Percentiles rank a stretch among this genome's conserved stretches.
Evolutionary conservation across 2,113 vertebrate species (phyloP).

Genomic region (Zosterops lateralis): DNA sequence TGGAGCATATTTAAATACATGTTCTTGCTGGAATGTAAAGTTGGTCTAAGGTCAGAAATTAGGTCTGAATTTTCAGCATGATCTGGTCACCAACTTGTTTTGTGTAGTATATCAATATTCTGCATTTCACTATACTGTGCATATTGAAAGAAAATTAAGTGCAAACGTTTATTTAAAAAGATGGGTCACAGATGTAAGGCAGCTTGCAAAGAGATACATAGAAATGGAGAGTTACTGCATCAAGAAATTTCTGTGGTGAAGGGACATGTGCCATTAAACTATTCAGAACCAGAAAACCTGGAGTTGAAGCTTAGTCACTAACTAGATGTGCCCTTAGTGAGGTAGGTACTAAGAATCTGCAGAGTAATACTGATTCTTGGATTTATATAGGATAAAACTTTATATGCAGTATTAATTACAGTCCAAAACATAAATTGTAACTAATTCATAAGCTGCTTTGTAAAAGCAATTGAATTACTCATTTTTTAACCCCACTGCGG

Average conservation of each 20-base stretch:
- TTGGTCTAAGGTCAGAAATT: neutral
- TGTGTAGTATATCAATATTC: neutral
- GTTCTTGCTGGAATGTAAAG: neutral
- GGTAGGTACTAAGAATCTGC: neutral
- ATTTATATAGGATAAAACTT: neutral
- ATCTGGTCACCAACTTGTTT: neutral
- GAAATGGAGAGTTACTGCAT: neutral
- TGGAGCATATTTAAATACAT: neutral
- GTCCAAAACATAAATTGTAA: neutral
- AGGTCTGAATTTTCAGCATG: neutral
- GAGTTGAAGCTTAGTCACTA: neutral
- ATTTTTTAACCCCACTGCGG: neutral
- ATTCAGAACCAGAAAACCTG: neutral
- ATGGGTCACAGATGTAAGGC: neutral
- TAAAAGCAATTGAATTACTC: neutral
- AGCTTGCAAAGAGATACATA: neutral
- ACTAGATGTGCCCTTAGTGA: neutral
- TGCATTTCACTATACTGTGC: neutral
- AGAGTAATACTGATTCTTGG: neutral
- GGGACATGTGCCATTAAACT: neutral
- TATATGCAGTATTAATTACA: neutral
- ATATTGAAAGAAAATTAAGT: neutral
- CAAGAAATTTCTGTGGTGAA: neutral
- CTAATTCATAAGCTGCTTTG: neutral
- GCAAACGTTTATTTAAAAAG: neutral